phyloP scores from a whole-genome alignment of 2,113 vertebrate species.

The Arizona elegans region DNA sequence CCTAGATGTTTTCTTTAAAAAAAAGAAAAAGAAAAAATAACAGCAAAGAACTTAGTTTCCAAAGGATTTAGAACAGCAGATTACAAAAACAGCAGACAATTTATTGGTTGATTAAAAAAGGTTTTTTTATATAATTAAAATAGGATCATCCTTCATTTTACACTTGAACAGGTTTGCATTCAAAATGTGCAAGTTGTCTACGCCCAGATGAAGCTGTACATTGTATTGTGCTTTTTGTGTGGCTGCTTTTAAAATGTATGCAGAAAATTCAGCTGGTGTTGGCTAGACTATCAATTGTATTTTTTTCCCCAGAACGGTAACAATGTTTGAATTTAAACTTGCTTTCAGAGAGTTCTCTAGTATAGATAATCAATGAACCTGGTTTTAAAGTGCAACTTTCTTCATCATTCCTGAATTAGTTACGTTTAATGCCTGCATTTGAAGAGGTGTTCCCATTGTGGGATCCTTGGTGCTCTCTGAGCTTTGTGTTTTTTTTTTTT shows the following conservation, averaged over 20 bases:
- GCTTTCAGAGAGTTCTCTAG: not conserved
- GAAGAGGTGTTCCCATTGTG: not conserved
- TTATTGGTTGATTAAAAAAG: constrained; percentile 39
- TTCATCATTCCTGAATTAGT: not conserved
- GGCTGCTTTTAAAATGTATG: not conserved
- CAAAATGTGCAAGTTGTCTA: not conserved
- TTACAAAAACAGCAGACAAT: constrained; percentile 48
- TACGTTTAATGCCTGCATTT: not conserved
- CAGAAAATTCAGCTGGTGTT: not conserved
- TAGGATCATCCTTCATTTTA: not conserved
- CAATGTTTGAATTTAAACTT: not conserved
- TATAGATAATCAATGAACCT: not conserved
- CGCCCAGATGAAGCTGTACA: not conserved
- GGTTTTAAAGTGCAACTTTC: not conserved
- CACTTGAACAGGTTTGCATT: not conserved
- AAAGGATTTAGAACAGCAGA: not conserved
- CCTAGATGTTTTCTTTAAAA: constrained; percentile 50
- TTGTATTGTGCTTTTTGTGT: not conserved
- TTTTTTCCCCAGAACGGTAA: not conserved
- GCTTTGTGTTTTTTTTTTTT: not conserved
- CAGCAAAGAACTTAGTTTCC: not conserved
- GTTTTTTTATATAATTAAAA: not conserved
- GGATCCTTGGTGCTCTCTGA: not conserved
- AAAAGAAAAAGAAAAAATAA: constrained; percentile 42
- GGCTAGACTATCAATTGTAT: not conserved